Evolutionary conservation across 2,797 vertebrate genomes (phyloP), one percentile per base, ranked within the genome.

Genomic region (Mormyrus proboscirostris): DNA sequence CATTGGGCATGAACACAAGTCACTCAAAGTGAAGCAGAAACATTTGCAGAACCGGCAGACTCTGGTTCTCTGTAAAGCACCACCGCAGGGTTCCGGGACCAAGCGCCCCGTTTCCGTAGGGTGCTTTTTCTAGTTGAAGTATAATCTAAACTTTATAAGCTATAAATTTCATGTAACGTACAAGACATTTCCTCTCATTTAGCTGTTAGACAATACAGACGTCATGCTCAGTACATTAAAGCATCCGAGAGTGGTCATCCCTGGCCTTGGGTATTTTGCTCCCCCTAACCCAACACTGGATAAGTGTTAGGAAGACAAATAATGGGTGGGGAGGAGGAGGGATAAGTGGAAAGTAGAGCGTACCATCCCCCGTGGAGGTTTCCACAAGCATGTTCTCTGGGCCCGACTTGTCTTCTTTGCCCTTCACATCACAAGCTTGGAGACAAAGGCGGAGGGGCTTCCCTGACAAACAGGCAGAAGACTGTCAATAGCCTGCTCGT

Each of bases 341-440:
- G 50, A 38, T 19, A 9, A 29, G 62, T 29, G 62, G 62, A 69
- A 14, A 69, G 62, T 2, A 29, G 25, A 69, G 82, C 92, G 92
- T 95, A 99, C 99, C 99, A 1, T 99, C 98, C 89, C 98, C 98
- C 2, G 97, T 97, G 94, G 96, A 96, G 0, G 97, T 95, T 53
- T 99, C 97, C 2, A 94, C 93, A 5, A 99, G 96, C 93, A 99
- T 97, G 94, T 97, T 99, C 94, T 99, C 98, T 2, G 99, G 98
- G 49, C 98, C 99, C 0, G 98, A 98, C 91, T 99, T 99, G 90
- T 99, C 98, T 92, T 99, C 99, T 93, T 99, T 99, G 57, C 98
- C 97, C 93, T 99, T 99, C 6, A 98, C 98, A 90, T 99, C 98
- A 93, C 98, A 99, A 0, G 99, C 99, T 92, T 98, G 97, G 85